These are phyloP conservation scores for Xyliphius kryptos DNA, from an alignment of 2,113 vertebrate genomes.

Conservation along the genomic window DNA sequence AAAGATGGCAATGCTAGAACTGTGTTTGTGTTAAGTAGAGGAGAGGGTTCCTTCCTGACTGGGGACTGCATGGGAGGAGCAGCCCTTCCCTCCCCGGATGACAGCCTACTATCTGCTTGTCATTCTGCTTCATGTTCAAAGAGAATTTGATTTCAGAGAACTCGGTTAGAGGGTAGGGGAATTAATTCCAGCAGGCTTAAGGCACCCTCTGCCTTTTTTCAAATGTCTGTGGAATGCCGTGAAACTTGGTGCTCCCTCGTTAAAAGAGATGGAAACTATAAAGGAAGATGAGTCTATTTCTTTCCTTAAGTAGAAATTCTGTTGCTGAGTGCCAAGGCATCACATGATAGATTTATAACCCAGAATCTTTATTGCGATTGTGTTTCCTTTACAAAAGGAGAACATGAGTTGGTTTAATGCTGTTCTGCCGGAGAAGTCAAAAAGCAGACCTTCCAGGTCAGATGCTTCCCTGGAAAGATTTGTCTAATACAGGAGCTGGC, in stretches of 20 bases:
- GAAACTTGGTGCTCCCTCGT: constrained; percentile 1
- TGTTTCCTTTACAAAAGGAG: neutral
- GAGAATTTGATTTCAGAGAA: constrained; percentile 58
- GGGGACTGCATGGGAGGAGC: constrained; percentile 20
- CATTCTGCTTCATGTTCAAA: constrained; percentile 51
- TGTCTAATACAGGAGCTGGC: too few relatives aligned
- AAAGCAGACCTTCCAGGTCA: neutral
- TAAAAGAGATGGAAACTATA: constrained; percentile 10
- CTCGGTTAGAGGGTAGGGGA: constrained; percentile 28
- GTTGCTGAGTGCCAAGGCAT: constrained; percentile 17
- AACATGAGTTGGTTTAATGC: neutral
- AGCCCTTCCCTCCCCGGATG: constrained; percentile 17
- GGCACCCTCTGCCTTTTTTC: constrained; percentile 22
- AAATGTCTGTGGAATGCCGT: constrained; percentile 25
- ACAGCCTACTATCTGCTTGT: constrained; percentile 29
- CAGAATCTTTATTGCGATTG: neutral
- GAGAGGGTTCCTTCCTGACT: constrained; percentile 9
- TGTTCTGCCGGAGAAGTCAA: neutral
- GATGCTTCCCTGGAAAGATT: neutral
- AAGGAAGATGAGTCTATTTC: constrained; percentile 3
- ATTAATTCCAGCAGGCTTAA: constrained; percentile 42
- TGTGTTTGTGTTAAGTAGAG: constrained; percentile 1
- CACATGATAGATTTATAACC: constrained; percentile 20
- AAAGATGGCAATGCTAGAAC: neutral
- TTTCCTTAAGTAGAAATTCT: constrained; percentile 8